phyloP scores from a whole-genome alignment of 2,888 invertebrate species.

The Oxystoma pomonae region DNA sequence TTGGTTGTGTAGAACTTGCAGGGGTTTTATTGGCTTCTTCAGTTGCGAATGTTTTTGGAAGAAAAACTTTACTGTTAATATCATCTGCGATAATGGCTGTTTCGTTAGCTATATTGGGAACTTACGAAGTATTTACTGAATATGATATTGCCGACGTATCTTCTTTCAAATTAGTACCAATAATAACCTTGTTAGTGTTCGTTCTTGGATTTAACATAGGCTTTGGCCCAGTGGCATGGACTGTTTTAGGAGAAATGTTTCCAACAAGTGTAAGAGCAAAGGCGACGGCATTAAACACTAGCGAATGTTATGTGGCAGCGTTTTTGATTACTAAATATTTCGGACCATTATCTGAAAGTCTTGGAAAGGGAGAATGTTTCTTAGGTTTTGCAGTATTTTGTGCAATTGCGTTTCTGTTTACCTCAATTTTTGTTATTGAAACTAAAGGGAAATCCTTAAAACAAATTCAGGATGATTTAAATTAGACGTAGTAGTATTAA shows the following conservation, averaged over 20 bases:
- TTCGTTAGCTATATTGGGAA: conserved; percentile 51
- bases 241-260: conserved; percentile 78
- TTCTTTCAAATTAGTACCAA: conserved; percentile 68
- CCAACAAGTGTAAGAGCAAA: conserved; percentile 71
- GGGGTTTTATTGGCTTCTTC: conserved; percentile 71
- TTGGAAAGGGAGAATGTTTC: conserved; percentile 67
- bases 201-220: conserved; percentile 70
- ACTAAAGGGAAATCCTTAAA: conserved; percentile 84
- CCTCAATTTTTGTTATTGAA: conserved; percentile 73
- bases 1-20: conserved; percentile 70
- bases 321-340: conserved; percentile 73
- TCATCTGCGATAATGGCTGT: conserved; percentile 63
- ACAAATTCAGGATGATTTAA: conserved; percentile 77
- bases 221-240: conserved; percentile 77
- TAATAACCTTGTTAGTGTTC: conserved; percentile 64
- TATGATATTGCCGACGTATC: conserved; percentile 46
- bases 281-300: conserved; percentile 71
- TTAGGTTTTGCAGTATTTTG: conserved; percentile 67
- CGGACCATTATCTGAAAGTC: conserved; percentile 51
- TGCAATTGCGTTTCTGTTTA: conserved; percentile 63
- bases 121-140: conserved; percentile 46
- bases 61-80: conserved; percentile 64
- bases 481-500: no score
- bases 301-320: conserved; percentile 71
- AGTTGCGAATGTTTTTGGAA: conserved; percentile 72